A percentile compares a stretch with the other conserved stretches of the same genome.
These are phyloP conservation scores for Trochalopteron elliotii DNA, from an alignment of 2,113 vertebrate species.

Conservation along the genomic window DNA sequence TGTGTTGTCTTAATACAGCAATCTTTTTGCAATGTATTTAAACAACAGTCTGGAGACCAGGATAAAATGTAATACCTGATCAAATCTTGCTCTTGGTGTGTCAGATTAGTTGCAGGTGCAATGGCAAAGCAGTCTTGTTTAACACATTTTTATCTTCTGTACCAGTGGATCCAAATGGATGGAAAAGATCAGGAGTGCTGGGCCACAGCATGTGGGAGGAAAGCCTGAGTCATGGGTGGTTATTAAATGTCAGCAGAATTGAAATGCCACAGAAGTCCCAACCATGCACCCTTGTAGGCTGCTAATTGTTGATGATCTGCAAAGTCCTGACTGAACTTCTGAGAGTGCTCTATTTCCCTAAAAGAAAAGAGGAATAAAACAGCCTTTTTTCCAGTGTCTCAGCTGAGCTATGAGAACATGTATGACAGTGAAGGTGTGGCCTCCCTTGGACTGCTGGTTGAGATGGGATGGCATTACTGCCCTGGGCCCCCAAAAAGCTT, in stretches of 20 bases:
- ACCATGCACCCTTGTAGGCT: background rate
- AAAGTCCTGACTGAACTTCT: background rate
- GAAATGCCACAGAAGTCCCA: background rate
- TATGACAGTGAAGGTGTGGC: fast-evolving
- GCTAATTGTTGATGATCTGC: background rate
- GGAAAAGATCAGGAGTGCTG: background rate
- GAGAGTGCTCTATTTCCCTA: background rate
- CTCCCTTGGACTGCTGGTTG: background rate
- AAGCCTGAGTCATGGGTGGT: constrained; percentile 23
- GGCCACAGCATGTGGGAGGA: background rate
- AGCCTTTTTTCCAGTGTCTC: background rate
- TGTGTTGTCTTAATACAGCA: background rate
- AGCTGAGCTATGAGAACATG: background rate
- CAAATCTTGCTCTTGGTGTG: background rate
- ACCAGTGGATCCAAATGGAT: background rate
- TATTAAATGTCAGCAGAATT: constrained; percentile 3
- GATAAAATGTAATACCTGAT: background rate
- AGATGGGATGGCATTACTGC: background rate
- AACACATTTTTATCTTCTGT: background rate
- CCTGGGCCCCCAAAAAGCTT: background rate
- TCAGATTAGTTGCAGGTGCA: background rate
- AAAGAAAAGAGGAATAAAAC: background rate
- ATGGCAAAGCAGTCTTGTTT: background rate
- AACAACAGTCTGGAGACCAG: background rate
- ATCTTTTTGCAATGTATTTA: background rate